Evolutionary conservation across 2,888 invertebrate genomes (phyloP), one percentile per base, ranked within the genome.

Genomic region (Megalurothrips usitatus): DNA sequence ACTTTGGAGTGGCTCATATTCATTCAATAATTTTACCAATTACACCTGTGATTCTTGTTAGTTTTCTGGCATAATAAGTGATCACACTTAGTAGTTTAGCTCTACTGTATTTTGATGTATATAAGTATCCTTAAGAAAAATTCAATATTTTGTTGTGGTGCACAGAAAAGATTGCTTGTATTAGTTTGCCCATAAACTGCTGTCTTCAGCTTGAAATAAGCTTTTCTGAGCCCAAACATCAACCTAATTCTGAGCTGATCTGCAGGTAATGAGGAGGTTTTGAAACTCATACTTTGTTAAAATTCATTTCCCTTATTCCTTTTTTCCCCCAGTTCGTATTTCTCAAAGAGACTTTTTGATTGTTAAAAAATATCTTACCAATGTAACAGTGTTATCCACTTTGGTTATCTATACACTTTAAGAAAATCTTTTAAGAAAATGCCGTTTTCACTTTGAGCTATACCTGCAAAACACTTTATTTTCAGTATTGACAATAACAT

Each of bases 401-500:
- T 58, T 17, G 58, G 19, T 14, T 58, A 58, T 58, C 17, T 17
- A 58, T 19, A 58, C 14, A 58, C 17, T 14, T 75, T 26, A 26
- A 26, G 26, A 75, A 26, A 12, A 75, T 58, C 14, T 19, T 58
- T n/a, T n/a, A n/a, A n/a, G n/a, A 6, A 43, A 43, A 43, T 43
- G 3, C 2, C 34, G 6, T 43, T 43, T 43, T 43, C 34, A 43
- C 34, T 43, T 43, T 2, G 34, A 43, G 34, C 34, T 43, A 43
- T 43, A 43, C 68, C 23, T 26, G 26, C 23, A 68, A 68, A 68
- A 68, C 68, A n/a, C 6, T 23, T 26, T 75, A 6, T 12, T 26
- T 75, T 75, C 68, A 75, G 68, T 75, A 75, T 75, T 75, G 68
- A 75, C 68, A 75, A 75, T 75, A 75, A 75, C 58, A 75, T 75